Evolutionary conservation across 2,797 vertebrate species (phyloP).

Genomic region (Cossypha caffra): DNA sequence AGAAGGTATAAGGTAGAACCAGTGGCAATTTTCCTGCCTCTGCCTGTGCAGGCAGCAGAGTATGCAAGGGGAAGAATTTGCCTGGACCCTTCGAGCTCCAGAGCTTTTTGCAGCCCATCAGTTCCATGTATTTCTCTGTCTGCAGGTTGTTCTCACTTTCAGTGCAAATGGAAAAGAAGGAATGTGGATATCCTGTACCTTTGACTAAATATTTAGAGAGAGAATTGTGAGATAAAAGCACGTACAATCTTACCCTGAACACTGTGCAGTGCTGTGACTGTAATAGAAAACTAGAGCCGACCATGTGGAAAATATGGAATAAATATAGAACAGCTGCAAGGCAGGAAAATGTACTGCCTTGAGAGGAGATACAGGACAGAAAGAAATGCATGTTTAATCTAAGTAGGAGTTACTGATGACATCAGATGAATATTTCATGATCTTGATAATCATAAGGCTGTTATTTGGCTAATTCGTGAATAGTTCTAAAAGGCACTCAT

Average conservation of each 20-base stretch:
- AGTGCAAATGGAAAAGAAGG: not conserved
- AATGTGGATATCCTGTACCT: not conserved
- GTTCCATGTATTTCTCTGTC: not conserved
- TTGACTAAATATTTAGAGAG: not conserved
- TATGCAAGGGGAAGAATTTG: not conserved
- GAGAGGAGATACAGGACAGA: not conserved
- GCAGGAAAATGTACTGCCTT: not conserved
- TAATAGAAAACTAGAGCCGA: not conserved
- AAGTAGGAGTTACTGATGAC: not conserved
- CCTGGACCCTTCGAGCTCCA: accelerated
- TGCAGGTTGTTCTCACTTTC: not conserved
- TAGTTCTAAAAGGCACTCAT: not conserved
- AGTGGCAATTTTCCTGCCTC: not conserved
- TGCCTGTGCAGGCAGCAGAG: not conserved
- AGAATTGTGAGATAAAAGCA: not conserved
- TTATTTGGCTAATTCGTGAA: not conserved
- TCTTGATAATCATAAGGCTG: not conserved
- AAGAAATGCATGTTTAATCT: not conserved
- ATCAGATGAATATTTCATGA: not conserved
- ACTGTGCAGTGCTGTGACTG: not conserved
- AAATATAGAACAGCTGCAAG: not conserved
- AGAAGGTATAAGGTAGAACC: not conserved
- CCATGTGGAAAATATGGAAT: not conserved
- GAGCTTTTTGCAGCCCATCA: not conserved
- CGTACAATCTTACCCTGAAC: not conserved